Evolutionary conservation across 2,113 vertebrate species (phyloP), one percentile per base, ranked within the genome.

Genomic region (Lontra canadensis): DNA sequence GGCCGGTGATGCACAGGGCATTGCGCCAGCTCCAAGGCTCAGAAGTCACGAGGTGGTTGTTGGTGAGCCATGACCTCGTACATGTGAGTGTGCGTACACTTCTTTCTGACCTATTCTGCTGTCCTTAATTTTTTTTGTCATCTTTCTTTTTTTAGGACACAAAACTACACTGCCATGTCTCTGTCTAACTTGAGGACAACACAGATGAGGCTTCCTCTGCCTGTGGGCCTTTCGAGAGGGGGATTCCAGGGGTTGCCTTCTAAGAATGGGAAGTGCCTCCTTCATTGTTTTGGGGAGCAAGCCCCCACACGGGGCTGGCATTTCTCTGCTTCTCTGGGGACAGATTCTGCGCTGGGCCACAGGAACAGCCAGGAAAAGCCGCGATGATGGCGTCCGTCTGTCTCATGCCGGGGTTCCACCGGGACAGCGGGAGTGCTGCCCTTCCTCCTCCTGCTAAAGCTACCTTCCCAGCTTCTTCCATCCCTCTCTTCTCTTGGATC

Each of bases 341-440:
- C 0, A 44, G 14, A 2, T 39, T 61, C 47, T 85, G 57, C 15
- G 20, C 36, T 57, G 49, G 13, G 21, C 13, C 9, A 0, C 13
- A 47, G 31, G 34, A 31, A 49, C 57, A 52, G 21, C 52, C 31
- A 14, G 55, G 44, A 14, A 76, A 18, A n/a, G 76, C 49, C 47
- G 0, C 49, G 0, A 1, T 1, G 29, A 31, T 8, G 1, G 0
- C 17, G 2, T 55, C 6, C 6, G 7, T 90, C 69, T 18, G 20
- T 13, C 63, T 57, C 18, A 5, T 63, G 34, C 26, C 88, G 76
- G 42, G 21, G 1, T 47, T 74, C 26, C 29, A 21, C 26, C 0
- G 0, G 59, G 34, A 20, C 14, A 18, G 36, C 5, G 15, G 1
- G 29, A 59, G 55, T 4, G 52, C 25, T 7, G 31, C 13, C 71